A percentile compares a stretch with the other conserved stretches of the same genome.
Evolutionary conservation across 92 coral and sea anemone genomes (phyloP).

Genomic region (Porites evermanni): DNA sequence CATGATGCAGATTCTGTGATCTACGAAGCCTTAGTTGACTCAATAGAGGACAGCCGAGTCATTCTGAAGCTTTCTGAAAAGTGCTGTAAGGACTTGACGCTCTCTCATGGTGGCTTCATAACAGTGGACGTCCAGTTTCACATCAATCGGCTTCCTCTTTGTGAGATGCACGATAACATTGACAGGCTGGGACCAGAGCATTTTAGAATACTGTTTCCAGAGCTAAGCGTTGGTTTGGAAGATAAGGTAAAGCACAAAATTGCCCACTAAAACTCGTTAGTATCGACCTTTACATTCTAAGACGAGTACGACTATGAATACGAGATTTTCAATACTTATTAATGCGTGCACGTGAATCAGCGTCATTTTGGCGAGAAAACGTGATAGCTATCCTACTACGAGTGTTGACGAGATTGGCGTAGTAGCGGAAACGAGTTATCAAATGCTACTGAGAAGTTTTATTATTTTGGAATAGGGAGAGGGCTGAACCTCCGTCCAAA

Average conservation of each 20-base stretch:
- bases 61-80: slow-evolving; percentile 42
- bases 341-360: no score
- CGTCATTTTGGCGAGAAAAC: no score
- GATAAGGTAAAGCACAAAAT: not conserved
- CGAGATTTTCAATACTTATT: no score
- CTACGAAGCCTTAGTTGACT: slow-evolving; percentile 62
- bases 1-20: slow-evolving; percentile 1
- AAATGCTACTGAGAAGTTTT: no score
- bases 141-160: slow-evolving; percentile 61
- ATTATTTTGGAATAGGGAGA: no score
- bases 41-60: slow-evolving; percentile 51
- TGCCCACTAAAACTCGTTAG: no score
- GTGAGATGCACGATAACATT: slow-evolving; percentile 74
- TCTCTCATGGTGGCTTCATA: not conserved
- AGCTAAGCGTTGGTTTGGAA: slow-evolving; percentile 1
- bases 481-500: no score
- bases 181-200: slow-evolving; percentile 66
- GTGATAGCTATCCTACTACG: no score
- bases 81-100: slow-evolving; percentile 30
- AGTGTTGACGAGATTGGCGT: no score
- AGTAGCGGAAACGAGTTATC: no score
- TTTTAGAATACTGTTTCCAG: slow-evolving; percentile 48
- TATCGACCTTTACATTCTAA: no score
- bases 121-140: slow-evolving; percentile 59
- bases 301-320: no score